Evolutionary conservation across 2,888 invertebrate genomes (phyloP).

Genomic region (Scrobipalpa atriplicella): DNA sequence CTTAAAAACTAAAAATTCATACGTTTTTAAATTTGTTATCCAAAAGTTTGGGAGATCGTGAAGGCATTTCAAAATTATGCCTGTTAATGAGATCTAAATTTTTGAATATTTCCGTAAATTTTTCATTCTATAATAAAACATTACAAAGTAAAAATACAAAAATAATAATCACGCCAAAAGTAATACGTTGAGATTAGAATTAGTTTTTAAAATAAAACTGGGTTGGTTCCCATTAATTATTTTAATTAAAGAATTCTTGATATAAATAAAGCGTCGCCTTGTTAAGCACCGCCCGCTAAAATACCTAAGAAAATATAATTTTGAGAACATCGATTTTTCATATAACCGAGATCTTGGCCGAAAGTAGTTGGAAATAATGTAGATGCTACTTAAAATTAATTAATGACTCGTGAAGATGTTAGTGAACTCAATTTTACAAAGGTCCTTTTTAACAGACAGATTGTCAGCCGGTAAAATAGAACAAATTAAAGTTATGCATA

Average conservation of each 20-base stretch:
- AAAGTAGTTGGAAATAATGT: constrained; percentile 41
- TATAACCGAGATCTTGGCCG: constrained; percentile 60
- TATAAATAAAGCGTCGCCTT: constrained; percentile 52
- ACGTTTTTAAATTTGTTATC: constrained; percentile 52
- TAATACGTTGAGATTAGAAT: constrained; percentile 59
- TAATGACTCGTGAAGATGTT: constrained; percentile 8
- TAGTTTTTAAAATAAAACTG: constrained; percentile 50
- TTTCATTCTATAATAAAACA: constrained; percentile 58
- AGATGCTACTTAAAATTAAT: constrained; percentile 64
- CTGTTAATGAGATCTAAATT: constrained; percentile 74
- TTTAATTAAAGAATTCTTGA: constrained; percentile 41
- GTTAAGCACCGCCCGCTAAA: constrained; percentile 78
- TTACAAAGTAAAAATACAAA: constrained; percentile 47
- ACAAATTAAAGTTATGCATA: constrained; percentile 16
- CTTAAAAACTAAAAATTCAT: constrained; percentile 54
- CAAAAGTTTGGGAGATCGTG: constrained; percentile 75
- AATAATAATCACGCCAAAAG: constrained; percentile 59
- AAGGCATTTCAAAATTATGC: constrained; percentile 60
- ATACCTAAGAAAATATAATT: constrained; percentile 24
- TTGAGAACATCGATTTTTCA: constrained; percentile 2
- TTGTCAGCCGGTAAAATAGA: not conserved
- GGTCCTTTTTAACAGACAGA: not conserved
- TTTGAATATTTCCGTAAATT: constrained; percentile 55
- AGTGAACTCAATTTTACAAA: constrained; percentile 22
- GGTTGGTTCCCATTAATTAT: constrained; percentile 56